A percentile compares a stretch with the other conserved stretches of the same genome.
Evolutionary conservation across 1,140 invertebrate genomes (phyloP).

Genomic region (Geopemphigus sp.): DNA sequence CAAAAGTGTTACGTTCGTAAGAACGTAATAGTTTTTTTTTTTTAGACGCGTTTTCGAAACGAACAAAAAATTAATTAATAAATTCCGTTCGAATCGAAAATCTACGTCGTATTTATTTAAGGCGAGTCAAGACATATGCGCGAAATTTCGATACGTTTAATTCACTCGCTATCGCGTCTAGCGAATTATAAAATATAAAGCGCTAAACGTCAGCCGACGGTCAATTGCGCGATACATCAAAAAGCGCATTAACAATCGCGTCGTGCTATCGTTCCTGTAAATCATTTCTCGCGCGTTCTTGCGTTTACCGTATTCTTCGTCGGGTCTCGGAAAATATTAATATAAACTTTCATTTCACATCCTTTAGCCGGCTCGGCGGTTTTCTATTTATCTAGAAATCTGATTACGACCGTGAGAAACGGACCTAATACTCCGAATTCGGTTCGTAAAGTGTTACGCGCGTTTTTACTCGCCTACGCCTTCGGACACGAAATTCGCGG

Average conservation of each 20-base stretch:
- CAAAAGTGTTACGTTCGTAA: neutral
- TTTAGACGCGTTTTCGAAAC: too few species aligned
- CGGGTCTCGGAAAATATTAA: neutral
- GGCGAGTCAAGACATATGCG: neutral
- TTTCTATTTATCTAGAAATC: neutral
- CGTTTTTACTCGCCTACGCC: neutral
- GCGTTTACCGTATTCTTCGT: neutral
- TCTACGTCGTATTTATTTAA: too few species aligned
- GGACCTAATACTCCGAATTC: neutral
- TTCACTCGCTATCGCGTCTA: too few species aligned
- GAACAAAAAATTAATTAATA: too few species aligned
- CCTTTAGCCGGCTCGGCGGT: neutral
- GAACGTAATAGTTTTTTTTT: neutral
- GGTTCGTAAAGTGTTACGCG: neutral
- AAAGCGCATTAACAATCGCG: too few species aligned
- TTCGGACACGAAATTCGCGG: too few species aligned
- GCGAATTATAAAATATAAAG: too few species aligned
- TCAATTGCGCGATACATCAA: too few species aligned
- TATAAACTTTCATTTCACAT: conserved; percentile 3
- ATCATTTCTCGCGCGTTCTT: neutral
- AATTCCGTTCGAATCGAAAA: too few species aligned
- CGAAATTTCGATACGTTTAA: neutral
- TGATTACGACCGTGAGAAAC: neutral
- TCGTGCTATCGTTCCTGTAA: too few species aligned
- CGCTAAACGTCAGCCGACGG: too few species aligned